Evolutionary conservation across 2,113 vertebrate genomes (phyloP).

Genomic region (Sminthopsis crassicaudata): DNA sequence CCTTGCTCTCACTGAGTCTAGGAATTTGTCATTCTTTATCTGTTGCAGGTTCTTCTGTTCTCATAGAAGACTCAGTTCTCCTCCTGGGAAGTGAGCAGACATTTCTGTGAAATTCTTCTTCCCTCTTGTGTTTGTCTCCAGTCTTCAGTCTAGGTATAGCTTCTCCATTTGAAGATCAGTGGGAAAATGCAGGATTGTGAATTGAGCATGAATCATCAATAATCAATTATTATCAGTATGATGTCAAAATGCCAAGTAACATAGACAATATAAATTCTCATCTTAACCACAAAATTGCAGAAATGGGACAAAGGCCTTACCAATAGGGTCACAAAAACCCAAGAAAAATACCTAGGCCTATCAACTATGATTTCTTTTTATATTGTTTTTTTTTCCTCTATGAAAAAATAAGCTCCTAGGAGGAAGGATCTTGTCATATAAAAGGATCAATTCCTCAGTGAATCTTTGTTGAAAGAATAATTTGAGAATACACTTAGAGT

Average conservation of each 20-base stretch:
- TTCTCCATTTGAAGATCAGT: not conserved
- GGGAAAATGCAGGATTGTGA: not conserved
- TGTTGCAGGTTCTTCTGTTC: not conserved
- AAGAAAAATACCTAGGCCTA: not conserved
- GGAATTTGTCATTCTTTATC: not conserved
- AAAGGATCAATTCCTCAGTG: not conserved
- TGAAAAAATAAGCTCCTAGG: not conserved
- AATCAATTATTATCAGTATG: not conserved
- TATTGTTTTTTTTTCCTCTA: not conserved
- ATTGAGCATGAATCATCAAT: not conserved
- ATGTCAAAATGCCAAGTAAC: not conserved
- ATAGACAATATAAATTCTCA: not conserved
- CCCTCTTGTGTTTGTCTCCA: not conserved
- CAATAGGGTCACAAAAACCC: not conserved
- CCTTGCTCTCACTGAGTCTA: not conserved
- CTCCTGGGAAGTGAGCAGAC: not conserved
- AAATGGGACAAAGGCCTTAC: not conserved
- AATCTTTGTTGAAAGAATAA: not conserved
- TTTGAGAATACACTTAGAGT: not conserved
- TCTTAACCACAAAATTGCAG: not conserved
- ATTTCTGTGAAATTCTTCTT: not conserved
- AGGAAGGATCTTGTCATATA: not conserved
- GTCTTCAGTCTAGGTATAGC: not conserved
- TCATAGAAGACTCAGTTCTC: not conserved
- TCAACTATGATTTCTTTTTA: not conserved